Conservation (phyloP, 2,113 vertebrate species). For the Notarius lentiginosus region DNA sequence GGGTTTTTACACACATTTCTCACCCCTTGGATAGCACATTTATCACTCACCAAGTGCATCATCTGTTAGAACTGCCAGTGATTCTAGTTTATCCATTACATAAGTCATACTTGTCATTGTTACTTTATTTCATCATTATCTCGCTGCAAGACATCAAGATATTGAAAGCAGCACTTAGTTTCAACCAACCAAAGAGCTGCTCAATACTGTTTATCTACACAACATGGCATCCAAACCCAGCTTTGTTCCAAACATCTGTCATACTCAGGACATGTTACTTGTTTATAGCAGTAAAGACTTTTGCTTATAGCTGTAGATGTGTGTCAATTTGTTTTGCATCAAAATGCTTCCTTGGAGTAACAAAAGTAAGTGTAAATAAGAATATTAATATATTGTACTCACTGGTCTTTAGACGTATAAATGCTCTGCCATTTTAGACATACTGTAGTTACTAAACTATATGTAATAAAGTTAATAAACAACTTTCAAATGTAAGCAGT, state of each 20-base stretch:
- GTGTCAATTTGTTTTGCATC: background rate
- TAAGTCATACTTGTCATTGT: conserved; percentile 33
- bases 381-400: too few relatives aligned
- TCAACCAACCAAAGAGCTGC: conserved; percentile 3
- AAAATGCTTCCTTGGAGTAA: background rate
- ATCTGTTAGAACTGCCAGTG: conserved; percentile 20
- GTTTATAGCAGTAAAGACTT: background rate
- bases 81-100: conserved; percentile 38
- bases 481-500: background rate
- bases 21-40: conserved; percentile 27
- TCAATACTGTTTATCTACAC: conserved; percentile 5
- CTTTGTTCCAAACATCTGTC: background rate
- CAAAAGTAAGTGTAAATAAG: background rate
- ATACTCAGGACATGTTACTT: background rate
- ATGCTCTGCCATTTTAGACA: background rate
- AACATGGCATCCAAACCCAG: conserved; percentile 3
- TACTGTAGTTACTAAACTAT: background rate
- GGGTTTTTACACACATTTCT: conserved; percentile 8
- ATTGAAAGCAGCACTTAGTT: background rate
- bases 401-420: background rate
- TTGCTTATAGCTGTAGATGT: background rate
- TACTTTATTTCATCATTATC: conserved; percentile 47
- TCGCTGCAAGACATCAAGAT: conserved; percentile 9
- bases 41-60: conserved; percentile 22
- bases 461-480: background rate